Percentiles rank a stretch among this genome's conserved stretches.
Evolutionary conservation across 92 coral and sea anemone species (phyloP).

Genomic region (Porites cylindrica): DNA sequence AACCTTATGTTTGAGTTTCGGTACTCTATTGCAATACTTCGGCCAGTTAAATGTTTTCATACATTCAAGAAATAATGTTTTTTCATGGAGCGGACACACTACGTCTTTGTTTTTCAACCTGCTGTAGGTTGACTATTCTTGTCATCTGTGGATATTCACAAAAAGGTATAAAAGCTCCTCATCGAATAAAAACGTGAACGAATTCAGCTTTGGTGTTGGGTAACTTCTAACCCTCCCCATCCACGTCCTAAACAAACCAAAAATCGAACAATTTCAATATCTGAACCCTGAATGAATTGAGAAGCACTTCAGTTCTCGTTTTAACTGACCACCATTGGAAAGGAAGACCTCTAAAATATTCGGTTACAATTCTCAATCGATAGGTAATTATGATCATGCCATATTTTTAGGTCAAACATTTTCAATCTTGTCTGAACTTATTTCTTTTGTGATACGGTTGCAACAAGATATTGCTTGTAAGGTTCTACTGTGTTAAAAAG

Average conservation of each 20-base stretch:
- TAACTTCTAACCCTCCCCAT: neutral
- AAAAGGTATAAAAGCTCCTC: neutral
- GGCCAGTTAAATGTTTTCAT: neutral
- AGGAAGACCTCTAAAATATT: too few species aligned
- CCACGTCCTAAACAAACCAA: neutral
- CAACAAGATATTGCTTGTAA: neutral
- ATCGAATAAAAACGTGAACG: neutral
- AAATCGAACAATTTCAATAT: neutral
- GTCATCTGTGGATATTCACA: neutral
- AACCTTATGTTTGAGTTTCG: neutral
- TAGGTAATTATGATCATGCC: neutral
- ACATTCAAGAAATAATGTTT: neutral
- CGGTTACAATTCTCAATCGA: too few species aligned
- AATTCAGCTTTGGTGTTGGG: neutral
- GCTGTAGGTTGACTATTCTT: neutral
- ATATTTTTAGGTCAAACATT: neutral
- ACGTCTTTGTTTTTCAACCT: neutral
- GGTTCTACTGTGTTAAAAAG: neutral
- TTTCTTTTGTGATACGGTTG: neutral
- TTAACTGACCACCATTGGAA: too few species aligned
- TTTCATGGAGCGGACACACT: neutral
- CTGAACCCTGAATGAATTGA: neutral
- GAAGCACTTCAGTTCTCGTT: too few species aligned
- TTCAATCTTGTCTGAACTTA: neutral
- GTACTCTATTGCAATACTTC: slow-evolving; percentile 1